Evolutionary conservation across 2,888 invertebrate genomes (phyloP).

Genomic region (Limenitis camilla): DNA sequence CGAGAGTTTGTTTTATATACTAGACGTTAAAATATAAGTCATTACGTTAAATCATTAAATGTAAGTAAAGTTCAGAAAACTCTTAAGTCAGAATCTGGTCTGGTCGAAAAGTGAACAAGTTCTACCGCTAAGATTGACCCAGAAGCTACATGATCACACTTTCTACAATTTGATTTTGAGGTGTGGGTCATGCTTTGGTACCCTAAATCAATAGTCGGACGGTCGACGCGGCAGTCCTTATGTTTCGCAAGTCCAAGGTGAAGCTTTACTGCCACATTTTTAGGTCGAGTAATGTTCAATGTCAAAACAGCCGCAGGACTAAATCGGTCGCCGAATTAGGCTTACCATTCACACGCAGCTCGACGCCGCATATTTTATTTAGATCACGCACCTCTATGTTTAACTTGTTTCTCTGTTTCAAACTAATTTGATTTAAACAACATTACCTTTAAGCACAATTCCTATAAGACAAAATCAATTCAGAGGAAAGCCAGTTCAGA

Average conservation of each 20-base stretch:
- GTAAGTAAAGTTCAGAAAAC: too few relatives aligned
- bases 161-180: too few relatives aligned
- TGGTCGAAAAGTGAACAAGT: too few relatives aligned
- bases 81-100: too few relatives aligned
- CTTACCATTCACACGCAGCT: slow-evolving; percentile 29
- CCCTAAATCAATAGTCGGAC: slow-evolving; percentile 50
- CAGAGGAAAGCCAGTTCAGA: too few relatives aligned
- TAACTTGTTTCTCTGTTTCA: not conserved
- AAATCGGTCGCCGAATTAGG: slow-evolving; percentile 48
- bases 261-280: slow-evolving; percentile 42
- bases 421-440: not conserved
- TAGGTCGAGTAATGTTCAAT: slow-evolving; percentile 56
- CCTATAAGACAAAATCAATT: too few relatives aligned
- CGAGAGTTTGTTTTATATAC: too few relatives aligned
- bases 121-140: too few relatives aligned
- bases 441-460: not conserved
- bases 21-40: too few relatives aligned
- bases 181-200: slow-evolving; percentile 14
- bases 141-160: too few relatives aligned
- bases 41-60: too few relatives aligned
- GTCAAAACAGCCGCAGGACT: slow-evolving; percentile 61
- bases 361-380: slow-evolving; percentile 20
- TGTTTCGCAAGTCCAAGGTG: slow-evolving; percentile 64
- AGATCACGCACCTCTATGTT: slow-evolving; percentile 10
- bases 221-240: slow-evolving; percentile 51